A percentile compares a stretch with the other conserved stretches of the same genome.
These are phyloP conservation scores for Chlorodrepanis virens DNA, from an alignment of 2,113 vertebrate species.

Conservation along the genomic window DNA sequence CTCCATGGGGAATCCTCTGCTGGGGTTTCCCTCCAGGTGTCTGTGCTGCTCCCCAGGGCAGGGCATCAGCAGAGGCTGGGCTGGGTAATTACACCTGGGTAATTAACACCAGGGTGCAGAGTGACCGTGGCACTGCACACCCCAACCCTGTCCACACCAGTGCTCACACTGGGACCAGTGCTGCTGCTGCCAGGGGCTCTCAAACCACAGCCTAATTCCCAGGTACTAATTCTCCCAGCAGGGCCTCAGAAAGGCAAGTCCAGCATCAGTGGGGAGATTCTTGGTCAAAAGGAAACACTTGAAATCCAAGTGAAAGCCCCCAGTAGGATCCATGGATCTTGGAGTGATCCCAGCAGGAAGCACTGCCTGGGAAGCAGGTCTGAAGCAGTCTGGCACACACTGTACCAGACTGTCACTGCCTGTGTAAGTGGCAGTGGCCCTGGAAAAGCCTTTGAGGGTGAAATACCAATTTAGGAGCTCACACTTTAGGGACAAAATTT, in stretches of 20 bases:
- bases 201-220: background rate
- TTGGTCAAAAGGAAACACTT: background rate
- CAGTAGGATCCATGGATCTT: background rate
- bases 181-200: constrained; percentile 1
- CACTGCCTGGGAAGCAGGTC: background rate
- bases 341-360: background rate
- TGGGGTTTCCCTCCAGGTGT: background rate
- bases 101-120: background rate
- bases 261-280: background rate
- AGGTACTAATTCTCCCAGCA: background rate
- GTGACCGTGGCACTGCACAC: background rate
- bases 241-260: background rate
- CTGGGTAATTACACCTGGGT: background rate
- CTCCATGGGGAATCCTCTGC: background rate
- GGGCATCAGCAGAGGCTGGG: background rate
- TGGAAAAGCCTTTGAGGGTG: background rate
- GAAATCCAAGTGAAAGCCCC: background rate
- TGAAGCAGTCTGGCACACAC: background rate
- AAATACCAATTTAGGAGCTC: background rate
- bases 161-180: background rate
- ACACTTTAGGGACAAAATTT: background rate
- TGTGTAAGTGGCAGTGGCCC: background rate
- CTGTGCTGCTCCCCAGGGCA: background rate
- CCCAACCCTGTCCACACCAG: background rate
- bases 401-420: background rate